Conservation (phyloP, 1,140 invertebrate species). For the Zaprionus ghesquierei region DNA sequence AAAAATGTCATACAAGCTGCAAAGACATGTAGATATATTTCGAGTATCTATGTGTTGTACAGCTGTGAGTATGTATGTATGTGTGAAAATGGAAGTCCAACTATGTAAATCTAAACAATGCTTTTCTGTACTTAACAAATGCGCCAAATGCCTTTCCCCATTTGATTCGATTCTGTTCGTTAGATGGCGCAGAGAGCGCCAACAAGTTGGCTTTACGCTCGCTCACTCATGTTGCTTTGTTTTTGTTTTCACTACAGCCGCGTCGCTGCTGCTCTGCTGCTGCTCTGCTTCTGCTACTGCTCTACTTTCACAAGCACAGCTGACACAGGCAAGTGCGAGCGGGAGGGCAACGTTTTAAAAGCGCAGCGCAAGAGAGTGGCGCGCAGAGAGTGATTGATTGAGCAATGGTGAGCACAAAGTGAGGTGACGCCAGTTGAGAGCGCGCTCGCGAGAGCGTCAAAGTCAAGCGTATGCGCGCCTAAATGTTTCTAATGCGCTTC, state of each 20-base stretch:
- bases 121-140: neutral
- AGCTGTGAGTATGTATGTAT: neutral
- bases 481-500: neutral
- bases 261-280: neutral
- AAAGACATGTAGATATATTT: neutral
- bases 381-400: constrained; percentile 3
- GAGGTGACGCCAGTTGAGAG: neutral
- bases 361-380: constrained; percentile 22
- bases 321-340: neutral
- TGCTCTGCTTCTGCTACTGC: constrained; percentile 37
- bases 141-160: neutral
- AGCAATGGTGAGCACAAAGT: neutral
- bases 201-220: neutral
- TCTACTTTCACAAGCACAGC: constrained; percentile 58
- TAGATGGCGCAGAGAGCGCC: neutral
- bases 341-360: neutral
- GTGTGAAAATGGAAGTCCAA: neutral
- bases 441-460: neutral
- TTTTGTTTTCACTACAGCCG: constrained; percentile 19
- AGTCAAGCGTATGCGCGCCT: neutral
- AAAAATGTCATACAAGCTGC: neutral
- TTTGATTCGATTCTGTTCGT: neutral
- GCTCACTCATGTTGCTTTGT: neutral
- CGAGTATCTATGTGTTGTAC: neutral
- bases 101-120: neutral